Conservation (phyloP, 2,888 invertebrate species). For the Callimorpha dominula region DNA sequence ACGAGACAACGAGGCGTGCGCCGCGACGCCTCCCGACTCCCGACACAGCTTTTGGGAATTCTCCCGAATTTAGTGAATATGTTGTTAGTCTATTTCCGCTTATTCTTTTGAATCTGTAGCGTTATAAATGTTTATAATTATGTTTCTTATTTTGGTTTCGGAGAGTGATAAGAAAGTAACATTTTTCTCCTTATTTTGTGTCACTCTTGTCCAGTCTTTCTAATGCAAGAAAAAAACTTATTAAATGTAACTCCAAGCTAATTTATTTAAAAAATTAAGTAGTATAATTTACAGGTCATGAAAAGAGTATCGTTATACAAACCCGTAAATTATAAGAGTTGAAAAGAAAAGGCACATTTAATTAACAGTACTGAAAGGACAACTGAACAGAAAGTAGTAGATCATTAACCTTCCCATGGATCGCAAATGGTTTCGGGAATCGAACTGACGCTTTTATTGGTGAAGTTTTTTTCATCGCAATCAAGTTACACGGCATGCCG, state of each 20-base stretch:
- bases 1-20: conserved; percentile 52
- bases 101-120: conserved; percentile 26
- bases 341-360: conserved; percentile 15
- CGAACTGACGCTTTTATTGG: conserved; percentile 56
- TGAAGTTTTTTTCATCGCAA: conserved; percentile 55
- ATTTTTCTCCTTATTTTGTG: neutral
- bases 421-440: conserved; percentile 41
- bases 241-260: neutral
- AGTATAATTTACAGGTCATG: neutral
- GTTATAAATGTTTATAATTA: neutral
- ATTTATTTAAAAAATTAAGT: neutral
- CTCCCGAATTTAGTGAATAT: conserved; percentile 32
- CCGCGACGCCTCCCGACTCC: conserved; percentile 42
- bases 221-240: neutral
- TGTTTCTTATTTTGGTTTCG: neutral
- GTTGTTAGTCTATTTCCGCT: conserved; percentile 15
- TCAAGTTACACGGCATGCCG: conserved; percentile 46
- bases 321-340: no score
- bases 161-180: neutral
- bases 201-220: neutral
- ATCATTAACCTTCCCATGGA: conserved; percentile 52
- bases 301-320: no score
- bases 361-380: conserved; percentile 44
- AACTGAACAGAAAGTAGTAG: conserved; percentile 45
- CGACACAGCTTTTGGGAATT: conserved; percentile 32